A percentile compares a stretch with the other conserved stretches of the same genome.
Conservation (phyloP, 2,113 vertebrate species). For the Emydocephalus ijimae region DNA sequence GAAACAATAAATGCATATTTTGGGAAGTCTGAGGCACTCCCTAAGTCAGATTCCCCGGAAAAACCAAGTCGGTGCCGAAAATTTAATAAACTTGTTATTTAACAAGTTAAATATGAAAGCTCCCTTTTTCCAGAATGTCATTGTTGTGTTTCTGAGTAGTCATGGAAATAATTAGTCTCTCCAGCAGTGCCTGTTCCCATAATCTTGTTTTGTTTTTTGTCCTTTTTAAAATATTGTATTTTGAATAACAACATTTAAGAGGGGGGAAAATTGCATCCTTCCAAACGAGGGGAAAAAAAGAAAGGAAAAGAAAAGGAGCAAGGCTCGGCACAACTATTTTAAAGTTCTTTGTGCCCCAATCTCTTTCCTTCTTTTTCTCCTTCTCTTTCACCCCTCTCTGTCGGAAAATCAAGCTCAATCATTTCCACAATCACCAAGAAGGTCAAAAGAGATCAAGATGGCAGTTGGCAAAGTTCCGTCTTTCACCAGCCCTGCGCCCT, state of each 20-base stretch:
- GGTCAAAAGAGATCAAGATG: conserved; percentile 28
- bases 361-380: neutral
- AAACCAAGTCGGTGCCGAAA: conserved; percentile 38
- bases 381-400: neutral
- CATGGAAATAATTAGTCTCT: conserved; percentile 59
- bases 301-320: neutral
- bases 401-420: conserved; percentile 35
- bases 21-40: neutral
- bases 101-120: conserved; percentile 47
- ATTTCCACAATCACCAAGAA: conserved; percentile 35
- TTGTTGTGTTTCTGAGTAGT: conserved; percentile 52
- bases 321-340: conserved; percentile 28
- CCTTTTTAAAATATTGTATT: conserved; percentile 55
- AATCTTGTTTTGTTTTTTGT: conserved; percentile 62
- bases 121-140: conserved; percentile 42
- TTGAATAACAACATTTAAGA: conserved; percentile 63
- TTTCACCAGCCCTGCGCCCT: neutral
- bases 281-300: conserved; percentile 22
- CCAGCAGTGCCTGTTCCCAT: conserved; percentile 52
- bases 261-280: conserved; percentile 44
- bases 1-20: conserved; percentile 31
- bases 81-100: conserved; percentile 36
- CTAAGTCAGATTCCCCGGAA: conserved; percentile 36
- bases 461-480: neutral
- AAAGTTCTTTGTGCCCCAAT: conserved; percentile 43